Evolutionary conservation across 1,140 invertebrate species (phyloP).

Genomic region (Cyclargus thomasi): DNA sequence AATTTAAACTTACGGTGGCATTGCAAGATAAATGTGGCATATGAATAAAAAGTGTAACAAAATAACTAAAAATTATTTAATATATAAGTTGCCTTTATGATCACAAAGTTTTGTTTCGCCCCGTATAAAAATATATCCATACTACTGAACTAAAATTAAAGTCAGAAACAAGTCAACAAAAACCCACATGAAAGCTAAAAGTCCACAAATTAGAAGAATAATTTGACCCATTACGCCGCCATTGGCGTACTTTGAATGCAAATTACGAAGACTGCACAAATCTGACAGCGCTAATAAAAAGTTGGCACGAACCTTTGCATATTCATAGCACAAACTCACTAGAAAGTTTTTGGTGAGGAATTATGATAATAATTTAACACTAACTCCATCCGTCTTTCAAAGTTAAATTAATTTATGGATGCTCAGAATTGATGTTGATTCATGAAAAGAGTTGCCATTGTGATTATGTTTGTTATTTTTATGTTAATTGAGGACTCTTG

Average conservation of each 20-base stretch:
- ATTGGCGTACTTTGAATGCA: slow-evolving; percentile 37
- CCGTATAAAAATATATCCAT: no score
- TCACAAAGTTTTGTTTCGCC: no score
- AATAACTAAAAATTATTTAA: no score
- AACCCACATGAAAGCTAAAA: background rate
- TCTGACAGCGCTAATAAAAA: slow-evolving; percentile 68
- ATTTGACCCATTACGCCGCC: slow-evolving; percentile 16
- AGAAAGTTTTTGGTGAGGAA: slow-evolving; percentile 69
- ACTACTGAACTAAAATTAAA: background rate
- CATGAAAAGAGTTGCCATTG: background rate
- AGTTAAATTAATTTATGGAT: slow-evolving; percentile 27
- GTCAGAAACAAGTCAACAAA: background rate
- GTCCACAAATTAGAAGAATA: slow-evolving; percentile 7
- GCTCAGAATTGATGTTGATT: slow-evolving; percentile 1
- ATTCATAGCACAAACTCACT: slow-evolving; percentile 66
- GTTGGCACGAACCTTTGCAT: slow-evolving; percentile 67
- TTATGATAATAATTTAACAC: slow-evolving; percentile 71
- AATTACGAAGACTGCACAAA: slow-evolving; percentile 57
- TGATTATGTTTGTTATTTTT: background rate
- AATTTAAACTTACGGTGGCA: no score
- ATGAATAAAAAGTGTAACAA: no score
- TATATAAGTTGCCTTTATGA: no score
- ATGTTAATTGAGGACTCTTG: background rate
- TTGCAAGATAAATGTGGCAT: no score
- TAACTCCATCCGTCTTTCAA: slow-evolving; percentile 59